A percentile compares a stretch with the other conserved stretches of the same genome.
Evolutionary conservation across 2,113 vertebrate species (phyloP).

Genomic region (Xenus cinereus): DNA sequence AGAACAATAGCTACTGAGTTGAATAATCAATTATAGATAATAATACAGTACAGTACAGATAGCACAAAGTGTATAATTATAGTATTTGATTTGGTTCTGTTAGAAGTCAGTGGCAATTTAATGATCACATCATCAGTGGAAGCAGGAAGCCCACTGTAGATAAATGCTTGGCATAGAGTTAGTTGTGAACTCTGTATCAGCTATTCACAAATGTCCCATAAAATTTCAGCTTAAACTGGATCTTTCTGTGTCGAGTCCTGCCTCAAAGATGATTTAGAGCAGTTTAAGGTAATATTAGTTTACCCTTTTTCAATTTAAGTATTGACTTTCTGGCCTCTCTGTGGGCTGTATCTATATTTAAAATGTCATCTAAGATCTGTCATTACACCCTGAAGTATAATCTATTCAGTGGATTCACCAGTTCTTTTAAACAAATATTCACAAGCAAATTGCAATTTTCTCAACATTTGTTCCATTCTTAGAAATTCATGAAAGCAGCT

Average conservation of each 20-base stretch:
- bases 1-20: slow-evolving; percentile 51
- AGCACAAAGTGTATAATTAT: slow-evolving; percentile 61
- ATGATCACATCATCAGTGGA: slow-evolving; percentile 32
- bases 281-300: not conserved
- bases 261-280: not conserved
- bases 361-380: not conserved
- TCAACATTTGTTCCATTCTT: not conserved
- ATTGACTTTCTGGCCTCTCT: not conserved
- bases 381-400: not conserved
- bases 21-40: slow-evolving; percentile 62
- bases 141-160: slow-evolving; percentile 5
- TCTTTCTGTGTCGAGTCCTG: not conserved
- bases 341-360: not conserved
- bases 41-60: slow-evolving; percentile 53
- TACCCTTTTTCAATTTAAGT: not conserved
- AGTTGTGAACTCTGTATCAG: not conserved
- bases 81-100: slow-evolving; percentile 61
- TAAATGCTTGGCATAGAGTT: not conserved
- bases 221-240: not conserved
- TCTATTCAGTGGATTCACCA: not conserved
- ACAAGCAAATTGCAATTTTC: not conserved
- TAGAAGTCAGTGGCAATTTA: slow-evolving; percentile 62
- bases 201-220: not conserved
- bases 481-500: not conserved
- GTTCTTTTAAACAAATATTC: not conserved